A percentile compares a stretch with the other conserved stretches of the same genome.
These are phyloP conservation scores for Dipodomys merriami DNA, from an alignment of 2,113 vertebrate species.

Conservation along the genomic window DNA sequence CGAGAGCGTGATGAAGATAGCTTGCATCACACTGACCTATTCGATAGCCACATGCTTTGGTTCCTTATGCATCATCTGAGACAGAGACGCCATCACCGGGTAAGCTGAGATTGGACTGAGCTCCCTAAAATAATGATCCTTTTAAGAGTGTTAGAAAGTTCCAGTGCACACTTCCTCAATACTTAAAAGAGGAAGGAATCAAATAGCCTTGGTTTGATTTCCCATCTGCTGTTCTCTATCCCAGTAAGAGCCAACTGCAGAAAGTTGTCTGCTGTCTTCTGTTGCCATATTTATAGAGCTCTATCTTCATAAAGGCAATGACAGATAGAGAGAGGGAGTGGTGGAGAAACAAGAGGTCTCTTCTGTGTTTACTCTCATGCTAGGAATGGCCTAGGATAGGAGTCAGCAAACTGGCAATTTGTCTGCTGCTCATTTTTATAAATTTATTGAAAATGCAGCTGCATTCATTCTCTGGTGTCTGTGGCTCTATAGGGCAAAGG, in stretches of 20 bases:
- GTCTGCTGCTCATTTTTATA: constrained; percentile 20
- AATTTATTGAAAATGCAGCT: background rate
- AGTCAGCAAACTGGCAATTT: background rate
- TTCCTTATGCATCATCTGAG: constrained; percentile 98
- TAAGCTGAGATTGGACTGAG: constrained; percentile 78
- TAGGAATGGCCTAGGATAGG: background rate
- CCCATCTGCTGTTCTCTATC: background rate
- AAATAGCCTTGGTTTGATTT: background rate
- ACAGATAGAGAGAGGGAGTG: background rate
- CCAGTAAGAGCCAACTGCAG: background rate
- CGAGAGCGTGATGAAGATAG: constrained; percentile 95
- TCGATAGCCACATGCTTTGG: constrained; percentile 97
- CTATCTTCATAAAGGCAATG: background rate
- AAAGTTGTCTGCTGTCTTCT: background rate
- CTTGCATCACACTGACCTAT: constrained; percentile 94
- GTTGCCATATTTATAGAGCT: background rate
- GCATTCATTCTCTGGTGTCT: background rate
- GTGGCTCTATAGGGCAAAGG: background rate
- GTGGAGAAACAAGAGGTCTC: background rate
- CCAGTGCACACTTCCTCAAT: background rate
- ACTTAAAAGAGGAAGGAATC: background rate
- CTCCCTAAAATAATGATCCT: background rate
- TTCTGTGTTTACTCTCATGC: background rate
- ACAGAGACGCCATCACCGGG: constrained; percentile 92
- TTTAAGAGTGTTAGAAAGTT: background rate